Evolutionary conservation across 2,113 vertebrate genomes (phyloP), one percentile per base, ranked within the genome.

Genomic region (Chamaea fasciata): DNA sequence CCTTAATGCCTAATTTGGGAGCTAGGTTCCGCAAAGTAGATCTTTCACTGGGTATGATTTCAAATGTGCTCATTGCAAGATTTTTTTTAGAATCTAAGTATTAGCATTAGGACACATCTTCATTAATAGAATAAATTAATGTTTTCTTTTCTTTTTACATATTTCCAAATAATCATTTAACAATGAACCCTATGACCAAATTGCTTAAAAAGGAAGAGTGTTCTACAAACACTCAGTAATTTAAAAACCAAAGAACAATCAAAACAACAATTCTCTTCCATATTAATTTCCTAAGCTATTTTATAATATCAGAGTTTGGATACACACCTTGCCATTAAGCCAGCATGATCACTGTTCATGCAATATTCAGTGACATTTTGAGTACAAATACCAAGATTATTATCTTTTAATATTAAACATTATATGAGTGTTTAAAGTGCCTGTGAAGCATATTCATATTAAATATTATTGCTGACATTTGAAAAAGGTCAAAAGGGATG

Each of bases 381-480:
- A 98, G 89, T 96, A 98, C 96, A 98, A 98, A 98, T 98, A 98
- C 97, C 97, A 98, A 96, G 97, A 97, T 98, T 98, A 97, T 98
- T 98, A 97, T 97, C 96, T 87, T 98, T 97, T 98, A 97, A 98
- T 97, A 98, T 98, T 98, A 97, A 98, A 98, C 86, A 96, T 97
- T 98, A 97, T 97, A 97, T 96, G 96, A 98, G 96, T 98, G 97
- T 98, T 98, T 98, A 98, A 98, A 98, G 96, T 97, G 96, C 86
- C 92, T 97, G 83, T 97, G 96, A 94, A 98, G 94, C 94, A 97
- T 97, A 97, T 98, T 98, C 97, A 97, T 97, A 98, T 98, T 97
- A 97, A 98, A 98, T 98, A 97, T 97, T 98, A 98, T 97, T 98
- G 95, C 94, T 98, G 97, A 97, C 98, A 98, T 98, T 98, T 98